Evolutionary conservation across 2,888 invertebrate genomes (phyloP), one percentile per base, ranked within the genome.

Genomic region (Campaea margaritaria): DNA sequence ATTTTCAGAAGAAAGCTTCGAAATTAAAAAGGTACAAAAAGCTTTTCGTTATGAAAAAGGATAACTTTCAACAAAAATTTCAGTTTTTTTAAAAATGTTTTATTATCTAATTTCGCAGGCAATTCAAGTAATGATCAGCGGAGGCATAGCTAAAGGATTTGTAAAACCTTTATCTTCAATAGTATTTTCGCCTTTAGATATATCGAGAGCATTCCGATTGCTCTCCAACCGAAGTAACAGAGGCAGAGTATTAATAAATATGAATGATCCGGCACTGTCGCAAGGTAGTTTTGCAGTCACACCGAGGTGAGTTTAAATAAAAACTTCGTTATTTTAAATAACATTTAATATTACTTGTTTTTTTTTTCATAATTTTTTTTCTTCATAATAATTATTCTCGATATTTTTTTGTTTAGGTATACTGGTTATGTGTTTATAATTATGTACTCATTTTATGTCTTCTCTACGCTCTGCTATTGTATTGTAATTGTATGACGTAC

Each of bases 91-190:
- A 2, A 21, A 21, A 3, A 21, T 21, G 2, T 21, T 21, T 31
- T 9, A 10, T 31, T 1, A 3, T 31, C 1, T 31, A 9, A n/a
- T 94, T 5, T 92, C 62, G 76, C 82, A 69, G 85, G 71, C 78
- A 36, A 83, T 96, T 0, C 90, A 93, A 28, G 67, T 82, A 0
- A 79, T 95, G 43, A 72, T 97, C 0, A 74, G 86, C 0, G 87
- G 94, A 42, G 96, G 96, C 7, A 93, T 97, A 39, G 81, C 90
- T 28, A 87, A 77, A 14, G 96, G 96, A 1, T 93, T 93, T 3
- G 94, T 97, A 0, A 93, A 93, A 72, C 97, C 97, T 0, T 85
- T 97, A 0, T 87, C 87, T 4, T 88, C 94, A 15, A 94, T 94
- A 0, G 89, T 95, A 4, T 97, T 96, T 76, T 78, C 89, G 5